Evolutionary conservation across 2,113 vertebrate genomes (phyloP).

Genomic region (Dicrurus megarhynchus): DNA sequence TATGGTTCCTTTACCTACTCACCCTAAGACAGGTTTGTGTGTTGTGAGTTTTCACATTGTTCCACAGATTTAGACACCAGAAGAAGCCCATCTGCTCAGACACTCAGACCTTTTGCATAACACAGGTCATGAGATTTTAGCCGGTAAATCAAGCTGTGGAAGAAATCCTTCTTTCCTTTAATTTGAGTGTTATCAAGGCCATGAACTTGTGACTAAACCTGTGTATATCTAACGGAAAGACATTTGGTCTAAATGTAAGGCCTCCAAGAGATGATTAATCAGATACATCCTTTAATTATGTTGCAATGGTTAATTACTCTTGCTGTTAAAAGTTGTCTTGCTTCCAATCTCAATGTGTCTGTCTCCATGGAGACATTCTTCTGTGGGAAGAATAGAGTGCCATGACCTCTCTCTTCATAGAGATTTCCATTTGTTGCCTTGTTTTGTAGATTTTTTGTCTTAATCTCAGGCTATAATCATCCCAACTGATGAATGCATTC

Average conservation of each 20-base stretch:
- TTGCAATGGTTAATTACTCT: constrained; percentile 54
- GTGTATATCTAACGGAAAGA: neutral
- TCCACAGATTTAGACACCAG: neutral
- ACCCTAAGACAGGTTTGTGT: neutral
- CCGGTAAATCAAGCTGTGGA: neutral
- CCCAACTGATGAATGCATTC: neutral
- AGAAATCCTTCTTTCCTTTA: neutral
- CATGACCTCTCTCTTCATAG: neutral
- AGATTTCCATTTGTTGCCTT: neutral
- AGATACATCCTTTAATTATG: constrained; percentile 52
- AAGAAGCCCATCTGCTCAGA: neutral
- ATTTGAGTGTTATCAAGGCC: neutral
- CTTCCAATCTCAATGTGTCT: constrained; percentile 50
- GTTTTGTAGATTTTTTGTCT: neutral
- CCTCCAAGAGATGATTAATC: constrained; percentile 56
- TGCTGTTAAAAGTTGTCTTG: constrained; percentile 54
- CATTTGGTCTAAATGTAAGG: constrained; percentile 39
- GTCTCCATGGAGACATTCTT: constrained; percentile 63
- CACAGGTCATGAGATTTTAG: neutral
- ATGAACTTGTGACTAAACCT: constrained; percentile 18
- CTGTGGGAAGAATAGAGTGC: neutral
- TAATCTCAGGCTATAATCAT: neutral
- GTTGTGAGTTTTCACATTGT: neutral
- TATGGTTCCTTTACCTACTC: neutral
- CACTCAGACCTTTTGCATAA: neutral